Conservation (phyloP, 2,888 invertebrate species). For the Agrochola macilenta region DNA sequence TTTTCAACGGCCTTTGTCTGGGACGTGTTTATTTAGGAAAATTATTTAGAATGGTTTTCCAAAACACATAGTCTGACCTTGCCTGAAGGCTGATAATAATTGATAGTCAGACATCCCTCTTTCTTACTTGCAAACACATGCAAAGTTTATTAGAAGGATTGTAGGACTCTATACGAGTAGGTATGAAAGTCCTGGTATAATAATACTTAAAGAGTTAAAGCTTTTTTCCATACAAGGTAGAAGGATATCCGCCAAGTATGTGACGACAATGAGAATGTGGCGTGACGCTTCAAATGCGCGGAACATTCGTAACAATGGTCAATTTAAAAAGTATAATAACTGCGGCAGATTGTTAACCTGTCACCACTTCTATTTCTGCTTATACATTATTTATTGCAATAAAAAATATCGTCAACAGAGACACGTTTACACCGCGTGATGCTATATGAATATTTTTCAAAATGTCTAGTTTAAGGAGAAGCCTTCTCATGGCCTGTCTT, state of each 20-base stretch:
- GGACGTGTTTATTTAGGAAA: background rate
- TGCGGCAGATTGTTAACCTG: constrained; percentile 31
- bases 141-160: background rate
- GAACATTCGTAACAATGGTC: constrained; percentile 55
- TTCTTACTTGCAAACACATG: background rate
- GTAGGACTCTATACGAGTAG: background rate
- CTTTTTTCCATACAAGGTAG: constrained; percentile 48
- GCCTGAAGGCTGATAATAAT: no score
- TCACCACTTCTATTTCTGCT: constrained; percentile 24
- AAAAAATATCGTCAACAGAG: background rate
- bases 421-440: background rate
- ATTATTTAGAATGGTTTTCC: background rate
- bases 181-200: constrained; percentile 1
- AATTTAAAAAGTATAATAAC: constrained; percentile 49
- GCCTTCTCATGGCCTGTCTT: background rate
- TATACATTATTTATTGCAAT: constrained; percentile 17
- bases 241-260: constrained; percentile 58
- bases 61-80: background rate
- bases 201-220: constrained; percentile 29
- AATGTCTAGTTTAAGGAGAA: background rate
- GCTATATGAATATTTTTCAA: background rate
- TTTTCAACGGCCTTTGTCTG: background rate
- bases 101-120: background rate
- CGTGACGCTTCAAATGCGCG: constrained; percentile 29
- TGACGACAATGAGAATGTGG: constrained; percentile 36